Percentiles rank a stretch among this genome's conserved stretches.
phyloP scores from a whole-genome alignment of 2,888 invertebrate genomes.

The Bombylius discolor region DNA sequence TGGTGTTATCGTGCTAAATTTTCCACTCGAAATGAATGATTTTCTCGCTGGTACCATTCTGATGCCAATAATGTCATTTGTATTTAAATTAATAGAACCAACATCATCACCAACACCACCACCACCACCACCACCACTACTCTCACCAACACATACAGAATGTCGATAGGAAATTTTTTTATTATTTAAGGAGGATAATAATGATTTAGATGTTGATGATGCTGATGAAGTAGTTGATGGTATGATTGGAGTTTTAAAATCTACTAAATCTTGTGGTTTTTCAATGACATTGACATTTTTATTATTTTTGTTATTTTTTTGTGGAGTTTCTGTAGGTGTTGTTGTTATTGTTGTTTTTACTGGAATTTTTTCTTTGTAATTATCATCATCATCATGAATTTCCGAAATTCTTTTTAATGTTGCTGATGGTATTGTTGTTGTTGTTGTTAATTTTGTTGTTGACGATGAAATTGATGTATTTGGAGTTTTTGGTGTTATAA shows the following conservation, averaged over 20 bases:
- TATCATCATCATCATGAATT: neutral
- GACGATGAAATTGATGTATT: constrained; percentile 7
- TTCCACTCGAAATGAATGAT: constrained; percentile 8
- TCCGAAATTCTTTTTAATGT: neutral
- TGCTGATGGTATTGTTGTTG: neutral
- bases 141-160: constrained; percentile 11
- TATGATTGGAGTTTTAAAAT: constrained; percentile 34
- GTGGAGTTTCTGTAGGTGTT: neutral
- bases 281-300: constrained; percentile 1
- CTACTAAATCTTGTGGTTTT: constrained; percentile 16
- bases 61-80: constrained; percentile 7
- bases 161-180: constrained; percentile 8
- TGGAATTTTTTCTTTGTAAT: neutral
- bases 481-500: constrained; percentile 4
- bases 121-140: constrained; percentile 14
- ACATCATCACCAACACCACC: constrained; percentile 16
- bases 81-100: constrained; percentile 15
- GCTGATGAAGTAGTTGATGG: constrained; percentile 18
- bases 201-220: neutral
- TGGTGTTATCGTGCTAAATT: too few species aligned
- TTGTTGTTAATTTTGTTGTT: neutral
- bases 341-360: constrained; percentile 1
- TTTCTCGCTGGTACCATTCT: constrained; percentile 14
- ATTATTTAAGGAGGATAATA: neutral
- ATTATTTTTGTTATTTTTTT: neutral